Conservation (phyloP, 2,888 invertebrate genomes). For the Apocheima hispidaria region DNA sequence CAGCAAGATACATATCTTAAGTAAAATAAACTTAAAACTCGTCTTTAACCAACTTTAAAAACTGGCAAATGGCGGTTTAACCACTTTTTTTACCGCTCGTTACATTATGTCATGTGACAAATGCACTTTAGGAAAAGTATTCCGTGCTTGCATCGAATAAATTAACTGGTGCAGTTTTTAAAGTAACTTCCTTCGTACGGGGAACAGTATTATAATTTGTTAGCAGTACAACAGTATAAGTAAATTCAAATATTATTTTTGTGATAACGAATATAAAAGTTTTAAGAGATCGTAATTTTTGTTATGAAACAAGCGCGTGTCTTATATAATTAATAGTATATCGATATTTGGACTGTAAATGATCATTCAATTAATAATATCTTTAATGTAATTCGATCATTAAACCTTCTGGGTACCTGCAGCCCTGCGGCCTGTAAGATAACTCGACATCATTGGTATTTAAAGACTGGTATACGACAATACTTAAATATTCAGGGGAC, state of each 20-base stretch:
- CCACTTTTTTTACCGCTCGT: conserved; percentile 49
- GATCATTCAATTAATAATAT: too few relatives aligned
- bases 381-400: too few relatives aligned
- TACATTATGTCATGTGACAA: conserved; percentile 65
- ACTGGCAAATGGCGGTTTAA: conserved; percentile 44
- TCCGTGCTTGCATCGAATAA: conserved; percentile 64
- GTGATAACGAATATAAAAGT: neutral
- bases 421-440: too few relatives aligned
- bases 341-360: too few relatives aligned
- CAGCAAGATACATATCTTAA: neutral
- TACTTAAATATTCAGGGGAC: too few relatives aligned
- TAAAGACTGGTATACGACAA: too few relatives aligned
- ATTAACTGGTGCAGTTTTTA: conserved; percentile 51
- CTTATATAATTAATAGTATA: too few relatives aligned
- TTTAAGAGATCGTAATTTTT: too few relatives aligned
- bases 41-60: conserved; percentile 41
- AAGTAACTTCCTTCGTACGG: conserved; percentile 43
- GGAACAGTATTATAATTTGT: conserved; percentile 8
- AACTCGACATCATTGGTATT: too few relatives aligned
- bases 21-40: conserved; percentile 30
- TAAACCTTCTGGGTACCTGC: too few relatives aligned
- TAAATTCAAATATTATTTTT: neutral
- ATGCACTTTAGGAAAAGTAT: conserved; percentile 61
- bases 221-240: neutral
- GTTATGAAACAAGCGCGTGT: too few relatives aligned